Conservation (phyloP, 2,797 vertebrate species). For the Prunella strophiata region DNA sequence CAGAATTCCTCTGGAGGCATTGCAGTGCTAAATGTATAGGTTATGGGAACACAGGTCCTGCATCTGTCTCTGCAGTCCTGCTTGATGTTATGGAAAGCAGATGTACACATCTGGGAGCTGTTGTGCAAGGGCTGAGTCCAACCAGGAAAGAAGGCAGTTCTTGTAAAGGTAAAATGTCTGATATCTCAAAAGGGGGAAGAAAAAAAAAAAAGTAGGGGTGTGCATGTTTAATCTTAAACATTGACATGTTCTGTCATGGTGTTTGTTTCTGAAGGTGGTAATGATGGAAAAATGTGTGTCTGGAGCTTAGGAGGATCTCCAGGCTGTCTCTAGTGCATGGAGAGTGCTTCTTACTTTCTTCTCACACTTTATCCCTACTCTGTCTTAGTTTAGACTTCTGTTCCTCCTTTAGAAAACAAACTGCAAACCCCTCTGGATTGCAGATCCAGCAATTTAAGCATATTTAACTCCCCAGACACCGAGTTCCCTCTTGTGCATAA, state of each 20-base stretch:
- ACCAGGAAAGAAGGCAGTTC: background rate
- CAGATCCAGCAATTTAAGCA: background rate
- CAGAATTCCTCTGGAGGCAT: constrained; percentile 1
- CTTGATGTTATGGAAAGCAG: constrained; percentile 30
- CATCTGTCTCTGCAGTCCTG: background rate
- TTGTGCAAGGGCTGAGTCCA: background rate
- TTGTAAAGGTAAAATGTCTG: background rate
- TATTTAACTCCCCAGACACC: background rate
- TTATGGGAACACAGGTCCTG: background rate
- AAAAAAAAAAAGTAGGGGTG: background rate
- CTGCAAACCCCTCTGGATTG: background rate
- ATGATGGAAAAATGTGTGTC: background rate
- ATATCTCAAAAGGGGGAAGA: background rate
- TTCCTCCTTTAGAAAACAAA: background rate
- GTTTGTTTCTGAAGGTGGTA: background rate
- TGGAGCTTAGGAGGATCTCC: background rate
- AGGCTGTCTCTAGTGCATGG: background rate
- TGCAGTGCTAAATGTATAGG: background rate
- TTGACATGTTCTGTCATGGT: background rate
- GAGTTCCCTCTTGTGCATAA: background rate
- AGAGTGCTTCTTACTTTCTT: background rate
- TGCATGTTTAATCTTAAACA: background rate
- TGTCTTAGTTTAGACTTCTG: background rate
- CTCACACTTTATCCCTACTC: background rate
- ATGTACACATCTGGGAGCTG: background rate